These are phyloP conservation scores for Opisthograptis luteolata DNA, from an alignment of 2,888 invertebrate species.

Conservation along the genomic window DNA sequence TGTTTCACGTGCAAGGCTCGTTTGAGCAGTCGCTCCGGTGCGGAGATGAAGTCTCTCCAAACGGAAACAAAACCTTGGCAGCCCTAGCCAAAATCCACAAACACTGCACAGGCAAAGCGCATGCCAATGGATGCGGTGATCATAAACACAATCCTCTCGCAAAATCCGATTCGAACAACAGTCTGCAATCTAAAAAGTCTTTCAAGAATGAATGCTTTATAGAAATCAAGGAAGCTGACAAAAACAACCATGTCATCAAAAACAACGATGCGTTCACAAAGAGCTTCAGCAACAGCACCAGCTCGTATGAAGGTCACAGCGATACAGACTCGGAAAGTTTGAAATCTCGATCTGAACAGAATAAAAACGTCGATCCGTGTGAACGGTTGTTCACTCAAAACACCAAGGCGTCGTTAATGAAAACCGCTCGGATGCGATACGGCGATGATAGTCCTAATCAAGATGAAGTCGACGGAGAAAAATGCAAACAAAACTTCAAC, in stretches of 20 bases:
- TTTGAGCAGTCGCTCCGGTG: conserved; percentile 86
- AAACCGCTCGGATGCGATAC: conserved; percentile 85
- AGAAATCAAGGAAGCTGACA: conserved; percentile 72
- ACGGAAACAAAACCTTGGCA: conserved; percentile 78
- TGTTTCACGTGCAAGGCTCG: conserved; percentile 81
- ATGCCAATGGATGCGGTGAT: conserved; percentile 88
- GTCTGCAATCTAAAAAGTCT: conserved; percentile 74
- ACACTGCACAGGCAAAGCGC: conserved; percentile 90
- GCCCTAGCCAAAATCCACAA: conserved; percentile 86
- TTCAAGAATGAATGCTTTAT: conserved; percentile 72
- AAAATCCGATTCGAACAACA: conserved; percentile 77
- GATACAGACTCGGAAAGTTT: conserved; percentile 86
- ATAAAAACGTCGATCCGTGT: conserved; percentile 69
- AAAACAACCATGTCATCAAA: conserved; percentile 49
- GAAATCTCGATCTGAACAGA: conserved; percentile 62
- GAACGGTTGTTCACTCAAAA: conserved; percentile 83
- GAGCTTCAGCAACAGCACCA: conserved; percentile 85
- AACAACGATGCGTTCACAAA: conserved; percentile 71
- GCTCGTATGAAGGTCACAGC: conserved; percentile 87
- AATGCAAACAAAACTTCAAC: conserved; percentile 63
- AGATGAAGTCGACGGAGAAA: conserved; percentile 77
- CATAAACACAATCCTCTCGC: conserved; percentile 72
- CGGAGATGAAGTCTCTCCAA: conserved; percentile 76
- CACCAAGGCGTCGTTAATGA: conserved; percentile 85
- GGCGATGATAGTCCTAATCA: conserved; percentile 76